phyloP scores from a whole-genome alignment of 2,888 invertebrate genomes.

The Loripinus fragilis region DNA sequence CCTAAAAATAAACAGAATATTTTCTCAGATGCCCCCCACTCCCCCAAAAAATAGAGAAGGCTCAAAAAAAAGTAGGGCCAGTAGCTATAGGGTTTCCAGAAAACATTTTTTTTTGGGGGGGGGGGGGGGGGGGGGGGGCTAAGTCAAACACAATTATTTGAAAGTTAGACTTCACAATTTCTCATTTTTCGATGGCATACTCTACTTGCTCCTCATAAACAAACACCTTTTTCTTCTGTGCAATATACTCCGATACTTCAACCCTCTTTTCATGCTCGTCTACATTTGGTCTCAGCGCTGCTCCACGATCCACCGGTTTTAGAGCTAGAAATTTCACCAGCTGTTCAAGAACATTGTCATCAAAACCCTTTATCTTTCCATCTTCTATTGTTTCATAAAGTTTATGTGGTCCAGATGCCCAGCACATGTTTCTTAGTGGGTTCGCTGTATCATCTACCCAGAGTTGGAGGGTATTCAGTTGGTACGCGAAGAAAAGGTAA shows the following conservation, averaged over 20 bases:
- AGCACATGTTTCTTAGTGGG: slow-evolving; percentile 91
- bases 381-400: slow-evolving; percentile 90
- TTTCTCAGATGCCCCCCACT: too few species aligned
- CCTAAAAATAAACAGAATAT: too few species aligned
- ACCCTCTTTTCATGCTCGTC: not conserved
- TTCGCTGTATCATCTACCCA: slow-evolving; percentile 86
- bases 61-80: too few species aligned
- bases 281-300: not conserved
- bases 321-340: slow-evolving; percentile 85
- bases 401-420: slow-evolving; percentile 89
- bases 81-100: too few species aligned
- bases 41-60: too few species aligned
- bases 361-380: slow-evolving; percentile 87
- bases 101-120: too few species aligned
- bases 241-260: not conserved
- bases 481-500: slow-evolving; percentile 92
- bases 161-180: too few species aligned
- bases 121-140: too few species aligned
- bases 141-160: too few species aligned
- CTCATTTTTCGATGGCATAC: not conserved
- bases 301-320: not conserved
- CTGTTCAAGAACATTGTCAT: slow-evolving; percentile 90
- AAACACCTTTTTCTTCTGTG: not conserved
- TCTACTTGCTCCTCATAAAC: not conserved
- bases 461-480: slow-evolving; percentile 92